Conservation (phyloP, 2,797 vertebrate genomes). For the Gallinago nigripennis region DNA sequence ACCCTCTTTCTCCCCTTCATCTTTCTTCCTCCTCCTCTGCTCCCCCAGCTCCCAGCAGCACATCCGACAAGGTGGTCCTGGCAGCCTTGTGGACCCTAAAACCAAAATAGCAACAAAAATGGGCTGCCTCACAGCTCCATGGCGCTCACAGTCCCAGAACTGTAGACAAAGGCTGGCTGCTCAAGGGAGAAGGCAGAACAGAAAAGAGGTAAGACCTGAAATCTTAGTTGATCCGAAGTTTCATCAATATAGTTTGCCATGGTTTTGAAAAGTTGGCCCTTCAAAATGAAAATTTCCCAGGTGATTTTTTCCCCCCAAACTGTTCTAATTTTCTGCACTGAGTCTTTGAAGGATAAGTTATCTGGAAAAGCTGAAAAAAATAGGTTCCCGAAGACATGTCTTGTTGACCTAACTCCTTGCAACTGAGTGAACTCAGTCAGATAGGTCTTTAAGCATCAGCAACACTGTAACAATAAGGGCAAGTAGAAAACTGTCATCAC, state of each 20-base stretch:
- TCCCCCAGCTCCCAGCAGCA: background rate
- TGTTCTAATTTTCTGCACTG: background rate
- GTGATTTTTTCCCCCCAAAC: accelerated
- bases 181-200: accelerated
- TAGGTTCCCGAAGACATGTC: accelerated
- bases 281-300: background rate
- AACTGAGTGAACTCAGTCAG: background rate
- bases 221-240: background rate
- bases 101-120: background rate
- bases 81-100: background rate
- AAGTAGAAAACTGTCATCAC: background rate
- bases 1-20: accelerated
- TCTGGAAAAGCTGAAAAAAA: background rate
- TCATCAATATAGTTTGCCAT: background rate
- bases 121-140: background rate
- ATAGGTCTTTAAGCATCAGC: background rate
- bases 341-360: background rate
- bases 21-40: background rate
- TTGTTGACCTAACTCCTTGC: background rate
- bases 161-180: background rate
- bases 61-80: background rate
- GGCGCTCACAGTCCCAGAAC: accelerated
- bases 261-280: background rate
- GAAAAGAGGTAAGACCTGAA: background rate
- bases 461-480: background rate